Evolutionary conservation across 2,888 invertebrate species (phyloP), one percentile per base, ranked within the genome.

Genomic region (Drosophila lutescens): DNA sequence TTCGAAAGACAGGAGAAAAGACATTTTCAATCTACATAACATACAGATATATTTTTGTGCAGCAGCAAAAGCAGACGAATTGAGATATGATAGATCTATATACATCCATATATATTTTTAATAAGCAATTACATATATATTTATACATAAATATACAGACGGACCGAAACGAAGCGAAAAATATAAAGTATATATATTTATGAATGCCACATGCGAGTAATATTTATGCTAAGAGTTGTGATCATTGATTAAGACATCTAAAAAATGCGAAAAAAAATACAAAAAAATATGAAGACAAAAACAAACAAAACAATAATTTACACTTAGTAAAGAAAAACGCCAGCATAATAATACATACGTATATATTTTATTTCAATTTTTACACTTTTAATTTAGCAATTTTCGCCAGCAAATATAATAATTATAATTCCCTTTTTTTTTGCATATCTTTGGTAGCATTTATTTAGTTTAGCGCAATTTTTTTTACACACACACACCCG

Each of bases 241-340:
- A 91, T 91, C 92, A 92, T 92, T 91, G 90, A 91, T 90, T 91
- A 91, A 92, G 92, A 87, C 89, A 88, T 91, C 86, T 82, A 77
- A 78, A 84, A 78, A 78, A 73, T 75, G 53, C 63, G 72, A 49
- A 43, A 74, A 49, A 43, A 74, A 76, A 77, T 78, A 79, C 76
- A 65, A 50, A 23, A 63, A 62, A 67, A 65, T n/a, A n/a, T 77
- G 70, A 77, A 72, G 65, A 63, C 63, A 30, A 8, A 60, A 54
- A 54, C 54, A 49, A 34, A 17, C 36, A 57, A 47, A 50, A 76
- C 74, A 74, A 72, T 74, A 71, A 77, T 70, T 79, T 77, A 72
- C 65, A 47, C 23, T 49, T 70, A 66, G 67, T 54, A 66, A 66
- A 65, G 32, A 65, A 55, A 59, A 36, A 65, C 53, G 65, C 65